Percentiles rank a stretch among this genome's conserved stretches.
These are phyloP conservation scores for Zaprionus tsacasi DNA, from an alignment of 1,140 invertebrate genomes.

Conservation along the genomic window DNA sequence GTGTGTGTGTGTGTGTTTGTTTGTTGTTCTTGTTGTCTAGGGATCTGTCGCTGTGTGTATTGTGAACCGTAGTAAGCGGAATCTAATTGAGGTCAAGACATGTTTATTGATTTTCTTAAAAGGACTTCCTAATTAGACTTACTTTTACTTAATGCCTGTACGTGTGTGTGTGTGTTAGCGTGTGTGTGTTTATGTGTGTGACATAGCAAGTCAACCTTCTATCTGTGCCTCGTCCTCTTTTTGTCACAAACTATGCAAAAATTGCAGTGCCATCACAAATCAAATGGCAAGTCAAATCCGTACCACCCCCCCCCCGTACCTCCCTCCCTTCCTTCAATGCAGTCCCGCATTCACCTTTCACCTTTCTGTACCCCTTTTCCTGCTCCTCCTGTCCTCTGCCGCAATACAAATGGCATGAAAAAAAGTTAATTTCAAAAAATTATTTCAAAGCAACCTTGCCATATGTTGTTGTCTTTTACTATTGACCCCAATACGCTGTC, in stretches of 20 bases:
- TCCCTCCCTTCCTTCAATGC: too few species aligned
- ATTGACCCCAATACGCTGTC: slow-evolving; percentile 72
- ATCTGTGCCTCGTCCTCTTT: neutral
- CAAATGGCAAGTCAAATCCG: slow-evolving; percentile 35
- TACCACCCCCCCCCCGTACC: neutral
- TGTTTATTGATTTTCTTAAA: slow-evolving; percentile 82
- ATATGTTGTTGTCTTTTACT: slow-evolving; percentile 78
- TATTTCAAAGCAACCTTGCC: slow-evolving; percentile 77
- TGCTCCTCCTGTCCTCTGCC: neutral
- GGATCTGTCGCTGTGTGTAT: slow-evolving; percentile 69
- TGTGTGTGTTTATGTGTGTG: neutral
- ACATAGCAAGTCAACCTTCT: neutral
- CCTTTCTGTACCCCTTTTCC: neutral
- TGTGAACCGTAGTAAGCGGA: slow-evolving; percentile 79
- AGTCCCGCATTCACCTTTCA: neutral
- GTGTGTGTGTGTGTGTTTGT: slow-evolving; percentile 56
- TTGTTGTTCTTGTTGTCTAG: slow-evolving; percentile 64
- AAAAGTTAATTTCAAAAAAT: slow-evolving; percentile 76
- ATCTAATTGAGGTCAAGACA: slow-evolving; percentile 83
- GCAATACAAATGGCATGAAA: slow-evolving; percentile 37
- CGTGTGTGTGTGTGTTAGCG: slow-evolving; percentile 3
- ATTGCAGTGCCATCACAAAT: slow-evolving; percentile 52
- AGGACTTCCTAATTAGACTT: slow-evolving; percentile 81
- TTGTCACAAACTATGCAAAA: slow-evolving; percentile 39
- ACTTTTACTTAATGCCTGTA: slow-evolving; percentile 58